Conservation (phyloP, 2,113 vertebrate genomes). For the Cottus gobio region DNA sequence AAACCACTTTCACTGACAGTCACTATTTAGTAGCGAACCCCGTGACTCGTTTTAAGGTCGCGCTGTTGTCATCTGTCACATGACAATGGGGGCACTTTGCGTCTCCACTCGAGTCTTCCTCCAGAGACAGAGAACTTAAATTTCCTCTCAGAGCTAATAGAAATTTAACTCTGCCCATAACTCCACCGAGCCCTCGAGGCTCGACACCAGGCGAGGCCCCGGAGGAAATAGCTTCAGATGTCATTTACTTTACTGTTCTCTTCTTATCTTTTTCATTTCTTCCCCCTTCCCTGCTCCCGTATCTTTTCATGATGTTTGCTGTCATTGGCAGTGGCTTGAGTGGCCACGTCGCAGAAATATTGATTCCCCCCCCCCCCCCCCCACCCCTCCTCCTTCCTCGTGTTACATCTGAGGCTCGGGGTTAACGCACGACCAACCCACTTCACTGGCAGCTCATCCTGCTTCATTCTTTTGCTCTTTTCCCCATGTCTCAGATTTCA, state of each 20-base stretch:
- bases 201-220: constrained; percentile 71
- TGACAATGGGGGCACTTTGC: constrained; percentile 75
- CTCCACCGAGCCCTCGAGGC: constrained; percentile 76
- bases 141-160: constrained; percentile 81
- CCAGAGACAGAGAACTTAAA: constrained; percentile 79
- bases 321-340: constrained; percentile 83
- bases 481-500: too few species aligned
- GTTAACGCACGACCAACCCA: constrained; percentile 63
- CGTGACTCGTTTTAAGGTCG: constrained; percentile 71
- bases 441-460: constrained; percentile 58
- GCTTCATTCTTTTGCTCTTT: constrained; percentile 35
- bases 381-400: constrained; percentile 37
- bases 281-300: constrained; percentile 79
- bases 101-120: constrained; percentile 66
- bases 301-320: constrained; percentile 88
- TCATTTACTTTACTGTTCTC: constrained; percentile 87
- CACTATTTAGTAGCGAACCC: constrained; percentile 65
- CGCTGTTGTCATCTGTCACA: constrained; percentile 75
- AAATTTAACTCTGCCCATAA: constrained; percentile 84
- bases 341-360: constrained; percentile 82
- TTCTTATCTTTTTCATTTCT: constrained; percentile 87
- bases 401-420: constrained; percentile 51
- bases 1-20: constrained; percentile 64
- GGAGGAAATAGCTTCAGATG: constrained; percentile 86
- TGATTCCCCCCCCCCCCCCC: constrained; percentile 72